Base-by-base conservation (phyloP, 2,888 invertebrate species). In the Pachymerium ferrugineum region DNA sequence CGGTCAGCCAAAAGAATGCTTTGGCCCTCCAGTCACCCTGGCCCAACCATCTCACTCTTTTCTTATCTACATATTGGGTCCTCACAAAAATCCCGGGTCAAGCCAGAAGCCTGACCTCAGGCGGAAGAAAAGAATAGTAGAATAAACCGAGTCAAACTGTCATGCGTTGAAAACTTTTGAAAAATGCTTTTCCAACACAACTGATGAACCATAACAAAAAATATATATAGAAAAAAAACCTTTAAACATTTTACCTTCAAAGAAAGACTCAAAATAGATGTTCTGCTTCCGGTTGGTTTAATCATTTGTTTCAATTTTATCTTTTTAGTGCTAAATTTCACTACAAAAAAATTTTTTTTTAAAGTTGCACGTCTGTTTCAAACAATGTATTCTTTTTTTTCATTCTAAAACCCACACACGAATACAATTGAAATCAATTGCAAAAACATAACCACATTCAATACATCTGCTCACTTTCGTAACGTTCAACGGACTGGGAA, bases 21-120 rank as follows among this genome's bases (percentile, higher is more conserved):
- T 25, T 3, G 54, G 54, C 54, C 54, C 54, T 54, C 54, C 22
- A 54, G 54, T 54, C 25, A 54, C 25, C 54, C 54, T n/a, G n/a
- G n/a, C n/a, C n/a, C n/a, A n/a, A n/a, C n/a, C 54, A 54, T 54
- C 54, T 28, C 8, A 54, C 14, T 47, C 54, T 28, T 54, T 14
- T 54, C 54, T 54, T 54, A 54, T 54, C 54, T 54, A 54, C 54
- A 54, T 54, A 54, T 54, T 54, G 54, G 25, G 54, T 54, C 54
- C 54, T 54, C 54, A 25, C 22, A 54, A 54, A 54, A 54, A 54
- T 54, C 54, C 54, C 22, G 54, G 54, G 54, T 54, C 54, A 54
- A 54, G 54, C 54, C 54, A 54, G 54, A 54, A 54, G 54, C 12
- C 54, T 54, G 54, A 54, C 54, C 54, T 54, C 22, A 25, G 14